These are phyloP conservation scores for Staurois parvus DNA, from an alignment of 2,797 vertebrate genomes.

Conservation along the genomic window DNA sequence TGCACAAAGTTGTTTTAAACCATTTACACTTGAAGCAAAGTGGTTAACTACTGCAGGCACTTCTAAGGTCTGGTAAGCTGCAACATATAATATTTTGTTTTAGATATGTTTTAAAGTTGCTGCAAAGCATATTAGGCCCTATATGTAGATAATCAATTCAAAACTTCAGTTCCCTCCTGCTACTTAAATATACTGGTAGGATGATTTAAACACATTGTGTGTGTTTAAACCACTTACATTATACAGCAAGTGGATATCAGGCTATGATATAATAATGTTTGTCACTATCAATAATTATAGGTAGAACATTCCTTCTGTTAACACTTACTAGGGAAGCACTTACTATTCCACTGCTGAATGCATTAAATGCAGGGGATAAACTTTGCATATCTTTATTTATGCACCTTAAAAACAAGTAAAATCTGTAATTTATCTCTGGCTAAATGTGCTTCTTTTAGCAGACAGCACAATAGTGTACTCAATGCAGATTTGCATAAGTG, in stretches of 20 bases:
- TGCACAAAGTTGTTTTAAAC: too few relatives aligned
- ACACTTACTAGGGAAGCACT: background rate
- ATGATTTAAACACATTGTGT: too few relatives aligned
- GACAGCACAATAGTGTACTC: background rate
- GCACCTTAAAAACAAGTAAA: conserved; percentile 19
- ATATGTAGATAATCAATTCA: too few relatives aligned
- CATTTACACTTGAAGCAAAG: too few relatives aligned
- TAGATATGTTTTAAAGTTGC: too few relatives aligned
- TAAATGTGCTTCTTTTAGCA: conserved; percentile 36
- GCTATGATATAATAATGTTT: background rate
- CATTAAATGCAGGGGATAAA: background rate
- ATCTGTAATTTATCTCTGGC: conserved; percentile 20
- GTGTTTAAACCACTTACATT: too few relatives aligned
- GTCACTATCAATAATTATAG: background rate
- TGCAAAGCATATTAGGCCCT: too few relatives aligned
- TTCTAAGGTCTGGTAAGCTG: too few relatives aligned
- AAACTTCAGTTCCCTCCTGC: too few relatives aligned
- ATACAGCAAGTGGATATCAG: background rate
- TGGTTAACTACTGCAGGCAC: too few relatives aligned
- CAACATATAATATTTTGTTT: too few relatives aligned
- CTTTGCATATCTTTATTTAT: conserved; percentile 7
- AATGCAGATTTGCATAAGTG: conserved; percentile 44
- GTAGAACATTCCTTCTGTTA: background rate
- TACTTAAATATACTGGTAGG: too few relatives aligned
- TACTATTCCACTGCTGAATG: background rate